Conservation (phyloP, 2,888 invertebrate species). For the Agriotes lineatus region DNA sequence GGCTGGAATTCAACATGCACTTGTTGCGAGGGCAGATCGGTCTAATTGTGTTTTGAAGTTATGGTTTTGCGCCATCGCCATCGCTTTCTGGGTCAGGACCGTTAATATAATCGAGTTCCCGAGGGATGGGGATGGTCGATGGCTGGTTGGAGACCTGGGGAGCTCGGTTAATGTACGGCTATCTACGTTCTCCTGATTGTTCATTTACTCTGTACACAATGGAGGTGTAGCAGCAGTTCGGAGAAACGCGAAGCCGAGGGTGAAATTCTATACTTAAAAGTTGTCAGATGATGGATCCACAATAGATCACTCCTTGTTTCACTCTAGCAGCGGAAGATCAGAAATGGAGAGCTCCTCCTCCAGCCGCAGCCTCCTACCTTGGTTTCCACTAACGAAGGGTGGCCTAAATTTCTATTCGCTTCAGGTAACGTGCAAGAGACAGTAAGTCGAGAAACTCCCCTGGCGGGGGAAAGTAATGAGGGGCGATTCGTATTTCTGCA, state of each 20-base stretch:
- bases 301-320: slow-evolving; percentile 12
- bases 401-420: background rate
- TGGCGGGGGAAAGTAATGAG: background rate
- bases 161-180: slow-evolving; percentile 11
- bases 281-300: slow-evolving; percentile 21
- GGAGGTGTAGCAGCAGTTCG: background rate
- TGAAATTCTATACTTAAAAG: slow-evolving; percentile 29
- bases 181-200: slow-evolving; percentile 19
- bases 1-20: slow-evolving; percentile 2
- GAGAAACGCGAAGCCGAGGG: slow-evolving; percentile 7
- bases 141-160: slow-evolving; percentile 15
- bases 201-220: slow-evolving; percentile 7
- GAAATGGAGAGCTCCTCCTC: background rate
- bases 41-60: slow-evolving; percentile 18
- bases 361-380: background rate
- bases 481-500: slow-evolving; percentile 1
- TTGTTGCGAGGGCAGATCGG: slow-evolving; percentile 17
- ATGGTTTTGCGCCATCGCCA: slow-evolving; percentile 17
- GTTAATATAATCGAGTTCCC: slow-evolving; percentile 28
- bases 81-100: slow-evolving; percentile 23
- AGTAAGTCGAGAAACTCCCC: background rate
- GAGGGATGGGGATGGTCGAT: slow-evolving; percentile 15
- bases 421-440: background rate
- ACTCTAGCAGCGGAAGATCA: background rate
- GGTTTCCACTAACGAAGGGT: slow-evolving; percentile 4